phyloP scores from a whole-genome alignment of 2,113 vertebrate genomes.

The Raja brachyura region DNA sequence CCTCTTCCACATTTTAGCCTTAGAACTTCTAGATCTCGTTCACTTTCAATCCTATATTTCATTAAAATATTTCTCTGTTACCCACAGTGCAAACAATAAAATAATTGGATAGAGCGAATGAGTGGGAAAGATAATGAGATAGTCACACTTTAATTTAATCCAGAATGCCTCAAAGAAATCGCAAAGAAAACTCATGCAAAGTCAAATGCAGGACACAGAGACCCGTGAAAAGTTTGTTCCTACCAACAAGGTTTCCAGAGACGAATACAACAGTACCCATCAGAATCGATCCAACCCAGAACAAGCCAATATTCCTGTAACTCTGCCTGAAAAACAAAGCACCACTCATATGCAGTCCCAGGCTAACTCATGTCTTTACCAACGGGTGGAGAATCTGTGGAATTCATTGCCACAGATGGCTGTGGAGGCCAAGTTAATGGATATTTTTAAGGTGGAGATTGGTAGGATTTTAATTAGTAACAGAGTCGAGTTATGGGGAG shows the following conservation, averaged over 20 bases:
- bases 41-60: not conserved
- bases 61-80: not conserved
- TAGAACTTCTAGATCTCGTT: not conserved
- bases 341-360: not conserved
- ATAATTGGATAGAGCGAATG: not conserved
- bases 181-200: not conserved
- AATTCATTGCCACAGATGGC: not conserved
- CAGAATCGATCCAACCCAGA: constrained; percentile 86
- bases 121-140: not conserved
- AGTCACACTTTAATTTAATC: not conserved
- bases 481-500: too few relatives aligned
- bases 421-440: too few relatives aligned
- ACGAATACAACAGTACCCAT: constrained; percentile 83
- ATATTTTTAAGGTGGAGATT: too few relatives aligned
- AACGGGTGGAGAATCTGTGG: not conserved
- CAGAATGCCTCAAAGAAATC: not conserved
- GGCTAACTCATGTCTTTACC: not conserved
- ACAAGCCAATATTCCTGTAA: constrained; percentile 81
- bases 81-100: not conserved
- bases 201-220: not conserved
- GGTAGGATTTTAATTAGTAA: too few relatives aligned
- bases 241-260: constrained; percentile 87
- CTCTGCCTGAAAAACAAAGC: constrained; percentile 65
- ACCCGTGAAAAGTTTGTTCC: constrained; percentile 46
- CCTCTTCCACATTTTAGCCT: not conserved